Percentiles rank a stretch among this genome's conserved stretches.
Evolutionary conservation across 2,888 invertebrate species (phyloP).

Genomic region (Coremacera marginata): DNA sequence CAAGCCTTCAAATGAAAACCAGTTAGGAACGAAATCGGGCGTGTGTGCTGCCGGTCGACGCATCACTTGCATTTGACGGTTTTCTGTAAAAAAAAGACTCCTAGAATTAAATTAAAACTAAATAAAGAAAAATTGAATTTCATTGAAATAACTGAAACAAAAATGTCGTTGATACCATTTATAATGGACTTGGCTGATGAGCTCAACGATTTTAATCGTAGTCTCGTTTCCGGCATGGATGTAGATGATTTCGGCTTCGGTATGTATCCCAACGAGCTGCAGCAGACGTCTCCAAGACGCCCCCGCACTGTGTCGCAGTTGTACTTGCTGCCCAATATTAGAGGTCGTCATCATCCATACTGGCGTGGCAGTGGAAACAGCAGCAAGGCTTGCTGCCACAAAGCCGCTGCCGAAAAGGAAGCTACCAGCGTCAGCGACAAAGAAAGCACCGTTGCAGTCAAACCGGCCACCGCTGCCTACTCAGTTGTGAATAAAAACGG

Average conservation of each 20-base stretch:
- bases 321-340: constrained; percentile 48
- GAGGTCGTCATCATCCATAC: constrained; percentile 51
- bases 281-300: constrained; percentile 46
- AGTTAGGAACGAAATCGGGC: constrained; percentile 55
- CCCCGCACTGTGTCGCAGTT: constrained; percentile 46
- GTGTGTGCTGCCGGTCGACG: constrained; percentile 52
- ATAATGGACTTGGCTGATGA: constrained; percentile 59
- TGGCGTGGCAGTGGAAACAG: constrained; percentile 44
- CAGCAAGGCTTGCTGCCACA: constrained; percentile 13
- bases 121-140: not conserved
- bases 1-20: constrained; percentile 52
- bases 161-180: constrained; percentile 58
- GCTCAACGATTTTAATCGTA: constrained; percentile 53
- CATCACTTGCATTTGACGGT: constrained; percentile 49
- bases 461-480: constrained; percentile 43
- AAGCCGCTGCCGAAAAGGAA: constrained; percentile 37
- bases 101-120: constrained; percentile 29
- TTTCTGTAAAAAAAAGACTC: constrained; percentile 31
- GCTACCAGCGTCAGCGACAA: constrained; percentile 12
- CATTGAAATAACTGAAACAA: not conserved
- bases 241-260: constrained; percentile 64
- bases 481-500: constrained; percentile 74
- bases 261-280: constrained; percentile 60
- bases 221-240: constrained; percentile 55
- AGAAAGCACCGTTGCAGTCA: not conserved